Evolutionary conservation across 2,888 invertebrate genomes (phyloP), one percentile per base, ranked within the genome.

Genomic region (Steinernema hermaphroditum): DNA sequence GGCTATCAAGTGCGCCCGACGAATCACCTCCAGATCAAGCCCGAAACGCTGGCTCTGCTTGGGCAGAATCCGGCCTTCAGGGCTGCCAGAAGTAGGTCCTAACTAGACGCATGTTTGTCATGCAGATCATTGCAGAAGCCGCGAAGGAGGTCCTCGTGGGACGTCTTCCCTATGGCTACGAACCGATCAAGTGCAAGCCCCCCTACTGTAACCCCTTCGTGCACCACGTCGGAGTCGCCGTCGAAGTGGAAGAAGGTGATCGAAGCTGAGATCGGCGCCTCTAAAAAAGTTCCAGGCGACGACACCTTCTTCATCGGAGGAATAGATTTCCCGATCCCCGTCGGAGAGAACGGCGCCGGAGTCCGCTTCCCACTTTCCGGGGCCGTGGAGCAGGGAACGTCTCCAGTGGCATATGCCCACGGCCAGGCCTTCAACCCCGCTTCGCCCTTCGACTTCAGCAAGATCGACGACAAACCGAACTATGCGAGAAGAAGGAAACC

Each of bases 161-260:
- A 29, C 71, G 81, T 24, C 77, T 84, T 69, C 84, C 84, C 19
- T 82, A 83, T 62, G 83, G 83, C 43, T 84, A 82, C 69, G 80
- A 82, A 72, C 84, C 84, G 29, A 80, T 83, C 68, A 81, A 80
- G 49, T 84, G 84, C 76, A 83, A 84, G 50, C 84, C 84, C 8
- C 84, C 84, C 70, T 83, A 83, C 71, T 84, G 84, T 76, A 84
- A 84, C 71, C 84, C 84, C 8, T 84, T 84, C 75, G 83, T 84
- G 4, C 81, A 82, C 72, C 79, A 80, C 68, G 73, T 80, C 19
- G 84, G 78, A 68, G 81, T 83, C 0, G 84, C 78, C 9, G 82
- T 82, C 4, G 83, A 84, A 76, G 78, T 84, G 0, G 83, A 83
- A 50, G 78, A 80, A 62, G 80, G 79, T 75, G 14, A n/a, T n/a